Evolutionary conservation across 2,113 vertebrate species (phyloP), one percentile per base, ranked within the genome.

Genomic region (Axis porcinus): DNA sequence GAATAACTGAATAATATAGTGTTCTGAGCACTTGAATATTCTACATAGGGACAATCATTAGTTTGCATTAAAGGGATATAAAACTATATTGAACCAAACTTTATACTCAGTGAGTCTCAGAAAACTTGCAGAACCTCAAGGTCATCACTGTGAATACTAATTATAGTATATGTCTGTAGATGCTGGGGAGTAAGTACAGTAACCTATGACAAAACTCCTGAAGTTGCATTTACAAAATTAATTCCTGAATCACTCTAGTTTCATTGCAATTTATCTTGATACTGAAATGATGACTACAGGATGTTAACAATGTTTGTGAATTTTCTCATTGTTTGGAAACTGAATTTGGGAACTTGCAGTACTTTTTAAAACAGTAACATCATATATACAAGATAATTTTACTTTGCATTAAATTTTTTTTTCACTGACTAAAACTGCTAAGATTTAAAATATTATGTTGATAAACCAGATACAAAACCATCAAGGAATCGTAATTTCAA

Each of bases 221-320:
- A 96, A 94, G 70, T 81, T 95, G 25, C 33, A 96, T 88, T 94
- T 89, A 45, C 30, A 92, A 97, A 96, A 94, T 76, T 96, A 84
- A 89, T 91, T 84, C 27, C 30, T 5, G 43, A 82, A 84, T 78
- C 28, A 85, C 23, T 83, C 25, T 86, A 50, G 14, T 90, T 97
- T 96, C 25, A 55, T 23, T 95, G 7, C 87, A 93, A 96, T 93
- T 95, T 95, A 64, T 92, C 62, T 96, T n/a, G 27, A 83, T 91
- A 94, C 45, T 74, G 70, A 94, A 93, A 86, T 47, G 58, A 88
- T 76, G 50, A 62, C 30, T 36, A 86, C 1, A 55, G 45, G 21
- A 86, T 64, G 3, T 83, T 67, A 87, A 91, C 96, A 91, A 81
- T 57, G 16, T 55, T 91, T 36, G 3, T 55, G 60, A 89, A 58